Conservation (phyloP, 2,888 invertebrate genomes). For the Noctua janthina region DNA sequence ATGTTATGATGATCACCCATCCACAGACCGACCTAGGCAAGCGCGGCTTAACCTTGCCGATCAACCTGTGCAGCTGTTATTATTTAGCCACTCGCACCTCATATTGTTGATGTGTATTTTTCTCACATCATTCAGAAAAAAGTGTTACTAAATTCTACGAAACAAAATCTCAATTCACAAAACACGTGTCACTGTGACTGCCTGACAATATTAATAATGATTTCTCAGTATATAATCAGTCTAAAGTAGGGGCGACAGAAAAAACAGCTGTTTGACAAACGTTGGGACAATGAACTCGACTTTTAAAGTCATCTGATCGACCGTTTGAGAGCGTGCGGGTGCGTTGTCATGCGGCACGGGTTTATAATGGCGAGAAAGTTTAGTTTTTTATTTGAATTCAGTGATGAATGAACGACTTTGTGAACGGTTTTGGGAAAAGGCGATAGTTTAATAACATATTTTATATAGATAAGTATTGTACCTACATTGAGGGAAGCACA, state of each 20-base stretch:
- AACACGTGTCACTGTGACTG: conserved; percentile 6
- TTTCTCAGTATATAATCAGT: conserved; percentile 45
- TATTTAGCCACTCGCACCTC: no score
- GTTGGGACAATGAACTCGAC: conserved; percentile 63
- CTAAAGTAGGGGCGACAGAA: conserved; percentile 30
- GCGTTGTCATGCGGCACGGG: conserved; percentile 57
- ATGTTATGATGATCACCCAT: no score
- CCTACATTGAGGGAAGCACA: no score
- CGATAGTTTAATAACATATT: no score
- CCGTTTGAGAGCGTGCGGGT: conserved; percentile 50
- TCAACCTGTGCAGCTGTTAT: no score
- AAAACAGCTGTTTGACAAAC: conserved; percentile 65
- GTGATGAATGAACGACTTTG: no score
- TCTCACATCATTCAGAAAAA: not conserved
- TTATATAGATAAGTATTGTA: no score
- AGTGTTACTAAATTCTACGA: not conserved
- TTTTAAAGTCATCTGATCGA: conserved; percentile 70
- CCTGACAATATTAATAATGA: conserved; percentile 34
- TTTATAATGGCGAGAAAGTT: not conserved
- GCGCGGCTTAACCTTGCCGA: no score
- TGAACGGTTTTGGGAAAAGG: no score
- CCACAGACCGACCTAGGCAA: no score
- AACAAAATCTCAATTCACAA: not conserved
- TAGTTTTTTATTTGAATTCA: no score
- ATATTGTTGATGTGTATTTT: not conserved